phyloP scores from a whole-genome alignment of 2,113 vertebrate species.

The Spea bombifrons region DNA sequence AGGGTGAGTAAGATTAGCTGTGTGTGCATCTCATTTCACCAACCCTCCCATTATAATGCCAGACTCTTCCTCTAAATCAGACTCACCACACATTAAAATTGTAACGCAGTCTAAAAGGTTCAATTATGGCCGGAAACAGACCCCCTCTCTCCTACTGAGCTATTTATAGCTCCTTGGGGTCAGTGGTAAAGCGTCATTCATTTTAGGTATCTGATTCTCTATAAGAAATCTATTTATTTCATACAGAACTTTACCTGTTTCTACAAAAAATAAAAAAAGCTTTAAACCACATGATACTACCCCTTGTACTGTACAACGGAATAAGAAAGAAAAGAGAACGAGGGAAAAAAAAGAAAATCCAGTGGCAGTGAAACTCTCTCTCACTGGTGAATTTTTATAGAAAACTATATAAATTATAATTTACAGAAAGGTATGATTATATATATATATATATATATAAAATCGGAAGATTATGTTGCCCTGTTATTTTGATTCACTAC shows the following conservation, averaged over 20 bases:
- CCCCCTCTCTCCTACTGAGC: background rate
- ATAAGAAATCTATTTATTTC: background rate
- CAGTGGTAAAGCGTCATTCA: slow-evolving; percentile 11
- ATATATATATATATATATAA: too few species aligned
- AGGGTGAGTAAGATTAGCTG: slow-evolving; percentile 18
- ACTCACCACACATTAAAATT: slow-evolving; percentile 49
- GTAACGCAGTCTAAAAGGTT: slow-evolving; percentile 45
- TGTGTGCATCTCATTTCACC: slow-evolving; percentile 15
- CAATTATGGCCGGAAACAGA: slow-evolving; percentile 43
- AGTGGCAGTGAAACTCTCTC: too few species aligned
- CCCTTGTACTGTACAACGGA: too few species aligned
- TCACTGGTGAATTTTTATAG: too few species aligned
- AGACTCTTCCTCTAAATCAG: slow-evolving; percentile 45
- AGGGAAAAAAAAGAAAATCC: too few species aligned
- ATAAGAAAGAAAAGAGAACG: too few species aligned
- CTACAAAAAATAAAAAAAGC: background rate
- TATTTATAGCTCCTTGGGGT: slow-evolving; percentile 27
- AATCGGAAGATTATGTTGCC: too few species aligned
- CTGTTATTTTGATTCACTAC: too few species aligned
- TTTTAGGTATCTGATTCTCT: background rate
- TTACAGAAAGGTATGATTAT: too few species aligned
- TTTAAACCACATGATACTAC: too few species aligned
- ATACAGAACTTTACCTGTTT: background rate
- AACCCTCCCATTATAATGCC: slow-evolving; percentile 34
- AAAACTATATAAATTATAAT: too few species aligned